phyloP scores from a whole-genome alignment of 2,797 vertebrate species.

The Falco berigora region DNA sequence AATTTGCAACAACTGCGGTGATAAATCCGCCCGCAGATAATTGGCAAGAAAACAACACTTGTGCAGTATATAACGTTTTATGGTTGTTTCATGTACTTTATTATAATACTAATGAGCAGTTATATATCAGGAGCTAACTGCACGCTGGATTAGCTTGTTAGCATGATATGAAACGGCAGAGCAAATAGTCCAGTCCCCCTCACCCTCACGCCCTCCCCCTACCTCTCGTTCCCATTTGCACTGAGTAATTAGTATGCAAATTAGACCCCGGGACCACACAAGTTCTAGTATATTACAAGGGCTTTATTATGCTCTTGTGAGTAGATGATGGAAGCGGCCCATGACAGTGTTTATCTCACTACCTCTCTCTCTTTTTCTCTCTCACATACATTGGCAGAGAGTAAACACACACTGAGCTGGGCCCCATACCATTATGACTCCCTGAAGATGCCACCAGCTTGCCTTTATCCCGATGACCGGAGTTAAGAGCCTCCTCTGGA shows the following conservation, averaged over 20 bases:
- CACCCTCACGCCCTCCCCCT: constrained; percentile 61
- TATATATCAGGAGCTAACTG: constrained; percentile 87
- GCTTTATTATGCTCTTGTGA: constrained; percentile 98
- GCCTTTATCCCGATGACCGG: constrained; percentile 47
- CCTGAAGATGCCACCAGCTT: constrained; percentile 57
- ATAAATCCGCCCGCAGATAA: constrained; percentile 98
- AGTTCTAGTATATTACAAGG: constrained; percentile 99
- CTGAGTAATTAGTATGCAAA: constrained; percentile 99
- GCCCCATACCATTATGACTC: constrained; percentile 38
- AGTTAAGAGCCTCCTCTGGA: constrained; percentile 65
- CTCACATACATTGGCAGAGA: constrained; percentile 56
- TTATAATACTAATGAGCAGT: constrained; percentile 99
- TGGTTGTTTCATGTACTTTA: constrained; percentile 99
- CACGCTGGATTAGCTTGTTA: constrained; percentile 97
- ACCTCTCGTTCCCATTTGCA: constrained; percentile 97
- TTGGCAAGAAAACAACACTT: constrained; percentile 99
- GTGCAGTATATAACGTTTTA: constrained; percentile 99
- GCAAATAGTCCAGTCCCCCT: constrained; percentile 80
- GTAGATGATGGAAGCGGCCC: constrained; percentile 83
- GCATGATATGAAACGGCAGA: constrained; percentile 92
- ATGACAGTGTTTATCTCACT: constrained; percentile 83
- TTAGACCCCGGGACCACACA: constrained; percentile 99
- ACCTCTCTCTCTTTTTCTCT: constrained; percentile 67
- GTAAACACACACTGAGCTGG: constrained; percentile 66
- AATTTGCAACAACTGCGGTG: constrained; percentile 85